Base-by-base conservation (phyloP, 2,797 vertebrate species). In the Liasis olivaceus region DNA sequence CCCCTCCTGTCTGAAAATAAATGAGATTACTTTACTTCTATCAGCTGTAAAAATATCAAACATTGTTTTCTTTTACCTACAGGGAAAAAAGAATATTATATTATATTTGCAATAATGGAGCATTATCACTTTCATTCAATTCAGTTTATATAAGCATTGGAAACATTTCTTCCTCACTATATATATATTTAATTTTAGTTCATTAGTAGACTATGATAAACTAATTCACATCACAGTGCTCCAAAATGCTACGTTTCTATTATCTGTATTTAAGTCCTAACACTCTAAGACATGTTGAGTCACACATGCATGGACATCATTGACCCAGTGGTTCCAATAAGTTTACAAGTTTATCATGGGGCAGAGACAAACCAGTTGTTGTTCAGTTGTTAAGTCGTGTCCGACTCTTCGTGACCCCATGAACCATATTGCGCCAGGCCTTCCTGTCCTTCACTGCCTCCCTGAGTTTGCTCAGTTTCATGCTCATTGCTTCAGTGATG, bases 11-110 rank as follows among this genome's bases (percentile, higher is more conserved):
- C 92, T 95, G 84, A 66, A 95, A 94, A 95, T 91, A 95, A 96
- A 96, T 95, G 92, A 94, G 95, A 96, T 95, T 93, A 96, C 56
- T 15, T 91, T 93, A 95, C 96, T 96, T 96, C 94, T 87, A 47
- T 93, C 91, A 89, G 72, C 93, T 85, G 56, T 94, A 62, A 91
- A 89, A 95, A 87, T 66, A 63, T 56, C 62, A 95, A 96, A n/a
- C 60, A 64, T 86, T 62, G 28, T 93, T 89, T 92, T 92, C 72
- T 93, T 94, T 88, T 47, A 69, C 90, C 90, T 51, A 64, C 85
- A 81, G 64, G 88, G 89, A 26, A 22, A 90, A 62, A 95, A 54
- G 88, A 42, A 1, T 8, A 85, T n/a, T 92, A 88, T 6, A 8
- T 85, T 92, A 77, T 85, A 60, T 58, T 69, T 60, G 63, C 56